phyloP scores from a whole-genome alignment of 2,113 vertebrate species.

The Seriola rivoliana region DNA sequence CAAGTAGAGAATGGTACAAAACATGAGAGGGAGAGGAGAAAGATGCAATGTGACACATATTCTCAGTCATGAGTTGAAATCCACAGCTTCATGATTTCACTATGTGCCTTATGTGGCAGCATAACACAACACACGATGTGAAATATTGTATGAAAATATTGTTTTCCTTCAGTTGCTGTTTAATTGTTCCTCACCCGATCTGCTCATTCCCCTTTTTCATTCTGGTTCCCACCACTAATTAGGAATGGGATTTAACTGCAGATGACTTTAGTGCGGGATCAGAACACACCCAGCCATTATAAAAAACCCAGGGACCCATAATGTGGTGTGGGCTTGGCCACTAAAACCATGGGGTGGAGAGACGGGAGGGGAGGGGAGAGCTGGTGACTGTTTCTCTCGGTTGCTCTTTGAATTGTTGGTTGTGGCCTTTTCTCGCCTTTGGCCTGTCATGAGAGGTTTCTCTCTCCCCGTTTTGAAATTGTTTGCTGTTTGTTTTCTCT shows the following conservation, averaged over 20 bases:
- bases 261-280: conserved; percentile 70
- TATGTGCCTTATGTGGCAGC: conserved; percentile 6
- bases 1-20: not conserved
- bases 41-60: conserved; percentile 1
- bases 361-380: conserved; percentile 31
- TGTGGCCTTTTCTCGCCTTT: conserved; percentile 54
- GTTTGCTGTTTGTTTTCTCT: conserved; percentile 50
- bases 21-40: not conserved
- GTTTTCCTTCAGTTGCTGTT: conserved; percentile 57
- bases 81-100: not conserved
- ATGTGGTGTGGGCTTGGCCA: conserved; percentile 69
- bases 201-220: conserved; percentile 56
- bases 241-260: conserved; percentile 70
- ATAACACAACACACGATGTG: conserved; percentile 22
- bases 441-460: conserved; percentile 55
- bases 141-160: conserved; percentile 71
- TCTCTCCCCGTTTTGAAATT: conserved; percentile 35
- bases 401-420: conserved; percentile 57
- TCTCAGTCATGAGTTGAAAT: conserved; percentile 12
- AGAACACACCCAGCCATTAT: conserved; percentile 80
- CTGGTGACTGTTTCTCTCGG: conserved; percentile 54
- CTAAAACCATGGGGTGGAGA: conserved; percentile 65
- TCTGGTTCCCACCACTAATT: conserved; percentile 80
- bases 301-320: conserved; percentile 76
- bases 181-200: conserved; percentile 74